phyloP scores from a whole-genome alignment of 2,797 vertebrate genomes.

The Potorous gilbertii region DNA sequence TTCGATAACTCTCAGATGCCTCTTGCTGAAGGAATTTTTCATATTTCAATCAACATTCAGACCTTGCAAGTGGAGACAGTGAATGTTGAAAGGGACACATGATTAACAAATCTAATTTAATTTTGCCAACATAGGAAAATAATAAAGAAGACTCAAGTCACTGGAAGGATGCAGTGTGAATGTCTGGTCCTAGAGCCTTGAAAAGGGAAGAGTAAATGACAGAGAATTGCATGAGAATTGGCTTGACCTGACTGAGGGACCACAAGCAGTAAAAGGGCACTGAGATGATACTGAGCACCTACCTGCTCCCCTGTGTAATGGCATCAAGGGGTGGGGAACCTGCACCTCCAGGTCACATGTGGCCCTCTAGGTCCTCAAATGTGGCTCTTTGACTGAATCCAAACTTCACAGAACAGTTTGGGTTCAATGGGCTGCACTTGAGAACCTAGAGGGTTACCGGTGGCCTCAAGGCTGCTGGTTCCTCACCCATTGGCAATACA shows the following conservation, averaged over 20 bases:
- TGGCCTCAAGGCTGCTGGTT: too few species aligned
- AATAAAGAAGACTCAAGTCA: neutral
- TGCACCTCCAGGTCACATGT: too few species aligned
- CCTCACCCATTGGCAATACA: neutral
- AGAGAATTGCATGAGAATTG: neutral
- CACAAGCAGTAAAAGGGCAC: neutral
- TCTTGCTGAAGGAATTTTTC: slow-evolving; percentile 41
- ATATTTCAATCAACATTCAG: slow-evolving; percentile 54
- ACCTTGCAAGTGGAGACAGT: slow-evolving; percentile 7
- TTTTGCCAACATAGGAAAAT: slow-evolving; percentile 15
- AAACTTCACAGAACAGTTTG: too few species aligned
- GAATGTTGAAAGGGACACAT: slow-evolving; percentile 65
- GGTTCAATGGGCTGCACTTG: too few species aligned
- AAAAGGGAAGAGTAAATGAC: neutral
- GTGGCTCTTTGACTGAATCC: too few species aligned
- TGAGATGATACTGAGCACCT: neutral
- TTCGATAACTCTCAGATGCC: slow-evolving; percentile 54
- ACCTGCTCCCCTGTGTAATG: neutral
- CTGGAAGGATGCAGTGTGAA: accelerated
- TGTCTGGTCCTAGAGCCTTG: neutral
- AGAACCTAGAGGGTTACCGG: too few species aligned
- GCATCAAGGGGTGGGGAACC: neutral
- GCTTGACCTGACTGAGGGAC: neutral
- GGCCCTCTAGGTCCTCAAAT: too few species aligned
- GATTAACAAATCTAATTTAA: slow-evolving; percentile 54